Base-by-base conservation (phyloP, 1,140 invertebrate species). In the Holotrichia oblita region DNA sequence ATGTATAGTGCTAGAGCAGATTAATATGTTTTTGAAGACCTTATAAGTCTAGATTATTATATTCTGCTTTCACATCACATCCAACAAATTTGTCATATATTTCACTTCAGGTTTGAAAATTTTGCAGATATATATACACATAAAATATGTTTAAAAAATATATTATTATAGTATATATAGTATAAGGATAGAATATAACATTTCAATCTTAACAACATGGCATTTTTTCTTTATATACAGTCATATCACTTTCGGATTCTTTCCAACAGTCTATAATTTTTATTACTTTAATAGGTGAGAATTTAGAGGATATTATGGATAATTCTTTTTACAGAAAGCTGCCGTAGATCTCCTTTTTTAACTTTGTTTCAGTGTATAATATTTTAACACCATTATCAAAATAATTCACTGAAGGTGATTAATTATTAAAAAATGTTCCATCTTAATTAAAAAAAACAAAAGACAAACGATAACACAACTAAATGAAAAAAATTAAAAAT, bases 71-170 rank as follows among this genome's bases (percentile, higher is more conserved):
- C n/a, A n/a, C n/a, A n/a, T 1, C 27, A 34, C 27, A 2, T 34
- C 27, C 27, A 34, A 34, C 27, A n/a, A 34, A 34, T 34, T 34
- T 34, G 4, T 34, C 4, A 34, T 34, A 34, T 34, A 34, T 34
- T 34, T 34, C 27, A 34, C 27, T 34, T 34, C 27, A 22, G 22
- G 27, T 27, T 27, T 69, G 27, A 27, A 22, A 14, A 69, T 69
- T 27, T 69, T 69, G 12, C 27, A 69, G n/a, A n/a, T 12, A 69
- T 69, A 74, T 74, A 74, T 74, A 41, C 41, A 41, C 73, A 74
- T 74, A 74, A 74, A 74, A 74, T 40, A 74, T 9, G 61, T 69
- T 55, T 69, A 69, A 69, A 69, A 69, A 69, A 69, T 69, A 69
- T 69, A 69, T 69, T 69, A 69, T 69, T 69, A 22, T 34, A 27